phyloP scores from a whole-genome alignment of 1,140 invertebrate genomes.

The Diorhabda elongata region DNA sequence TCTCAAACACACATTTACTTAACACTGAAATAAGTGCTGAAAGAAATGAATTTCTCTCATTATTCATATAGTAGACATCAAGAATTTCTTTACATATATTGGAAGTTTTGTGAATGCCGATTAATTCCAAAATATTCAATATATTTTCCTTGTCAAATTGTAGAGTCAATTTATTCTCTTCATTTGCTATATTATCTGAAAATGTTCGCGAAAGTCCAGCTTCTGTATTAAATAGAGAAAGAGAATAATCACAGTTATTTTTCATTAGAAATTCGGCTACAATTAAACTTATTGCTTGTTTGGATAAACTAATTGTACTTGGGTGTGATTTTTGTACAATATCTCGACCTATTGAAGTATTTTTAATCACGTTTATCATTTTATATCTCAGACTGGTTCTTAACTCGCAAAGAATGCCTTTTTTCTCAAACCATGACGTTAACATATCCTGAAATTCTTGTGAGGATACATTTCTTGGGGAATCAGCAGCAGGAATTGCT shows the following conservation, averaged over 20 bases:
- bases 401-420: constrained; percentile 52
- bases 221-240: constrained; percentile 56
- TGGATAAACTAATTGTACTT: constrained; percentile 43
- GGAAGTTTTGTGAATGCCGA: constrained; percentile 29
- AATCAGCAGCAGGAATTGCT: constrained; percentile 14
- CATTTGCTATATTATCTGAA: constrained; percentile 25
- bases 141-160: constrained; percentile 23
- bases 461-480: constrained; percentile 21
- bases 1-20: background rate
- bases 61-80: constrained; percentile 23
- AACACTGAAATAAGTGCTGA: constrained; percentile 24
- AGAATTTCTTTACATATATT: constrained; percentile 22
- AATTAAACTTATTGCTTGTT: constrained; percentile 55
- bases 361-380: constrained; percentile 53
- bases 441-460: constrained; percentile 54
- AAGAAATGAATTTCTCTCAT: constrained; percentile 18
- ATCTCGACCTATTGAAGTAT: constrained; percentile 40
- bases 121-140: constrained; percentile 31
- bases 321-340: constrained; percentile 24
- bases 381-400: constrained; percentile 53
- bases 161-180: constrained; percentile 5
- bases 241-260: constrained; percentile 54
- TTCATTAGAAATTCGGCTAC: constrained; percentile 54
- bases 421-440: constrained; percentile 54
- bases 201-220: constrained; percentile 46